Conservation (phyloP, 2,888 invertebrate species). For the Eumacrocentrus americanus region DNA sequence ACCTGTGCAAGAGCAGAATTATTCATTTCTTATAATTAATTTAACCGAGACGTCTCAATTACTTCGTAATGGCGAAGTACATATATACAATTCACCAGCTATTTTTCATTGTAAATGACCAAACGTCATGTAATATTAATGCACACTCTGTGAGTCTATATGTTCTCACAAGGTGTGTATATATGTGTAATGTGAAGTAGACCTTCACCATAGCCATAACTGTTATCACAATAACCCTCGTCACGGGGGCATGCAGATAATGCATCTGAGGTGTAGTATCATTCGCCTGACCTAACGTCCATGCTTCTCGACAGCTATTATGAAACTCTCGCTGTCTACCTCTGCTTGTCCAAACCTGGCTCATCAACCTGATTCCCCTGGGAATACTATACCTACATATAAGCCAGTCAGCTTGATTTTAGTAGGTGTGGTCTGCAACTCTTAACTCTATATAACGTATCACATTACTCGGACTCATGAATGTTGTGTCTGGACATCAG, state of each 20-base stretch:
- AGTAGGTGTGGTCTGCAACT: no score
- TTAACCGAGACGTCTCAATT: constrained; percentile 34
- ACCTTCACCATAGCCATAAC: not conserved
- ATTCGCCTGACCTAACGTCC: constrained; percentile 34
- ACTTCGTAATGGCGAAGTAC: constrained; percentile 15
- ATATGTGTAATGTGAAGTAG: not conserved
- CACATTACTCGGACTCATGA: constrained; percentile 14
- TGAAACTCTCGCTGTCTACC: no score
- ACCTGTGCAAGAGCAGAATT: constrained; percentile 34
- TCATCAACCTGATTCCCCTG: constrained; percentile 16
- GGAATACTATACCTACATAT: not conserved
- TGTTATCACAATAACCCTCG: constrained; percentile 31
- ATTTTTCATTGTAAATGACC: constrained; percentile 6
- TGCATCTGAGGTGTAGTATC: constrained; percentile 34
- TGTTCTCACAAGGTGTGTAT: not conserved
- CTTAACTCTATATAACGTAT: constrained; percentile 11
- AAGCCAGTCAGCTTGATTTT: constrained; percentile 8
- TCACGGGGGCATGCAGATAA: constrained; percentile 37
- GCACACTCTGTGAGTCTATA: not conserved
- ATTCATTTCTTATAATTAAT: constrained; percentile 39
- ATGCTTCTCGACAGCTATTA: constrained; percentile 33
- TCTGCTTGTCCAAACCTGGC: constrained; percentile 23
- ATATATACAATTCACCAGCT: not conserved
- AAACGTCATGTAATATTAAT: constrained; percentile 19
- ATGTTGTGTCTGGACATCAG: not conserved